phyloP scores from a whole-genome alignment of 2,797 vertebrate genomes.

The Setipinna tenuifilis region DNA sequence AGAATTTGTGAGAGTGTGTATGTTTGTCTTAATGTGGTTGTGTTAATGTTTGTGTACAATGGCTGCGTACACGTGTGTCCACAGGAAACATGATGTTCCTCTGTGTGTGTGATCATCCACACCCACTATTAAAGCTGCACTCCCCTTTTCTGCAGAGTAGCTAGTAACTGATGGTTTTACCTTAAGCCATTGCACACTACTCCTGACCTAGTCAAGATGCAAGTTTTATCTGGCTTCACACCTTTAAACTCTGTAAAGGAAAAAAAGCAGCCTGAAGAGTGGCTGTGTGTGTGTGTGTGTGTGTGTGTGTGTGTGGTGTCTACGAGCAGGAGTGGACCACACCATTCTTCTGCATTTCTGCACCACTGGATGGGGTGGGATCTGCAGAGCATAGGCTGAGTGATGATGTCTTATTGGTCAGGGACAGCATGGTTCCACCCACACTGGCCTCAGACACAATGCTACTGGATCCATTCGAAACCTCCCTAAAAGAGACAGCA shows the following conservation, averaged over 20 bases:
- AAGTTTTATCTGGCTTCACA: background rate
- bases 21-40: slow-evolving; percentile 75
- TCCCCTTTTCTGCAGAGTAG: background rate
- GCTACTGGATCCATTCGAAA: slow-evolving; percentile 89
- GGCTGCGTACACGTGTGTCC: slow-evolving; percentile 45
- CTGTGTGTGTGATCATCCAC: slow-evolving; percentile 13
- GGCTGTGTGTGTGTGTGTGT: slow-evolving; percentile 36
- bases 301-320: slow-evolving; percentile 33
- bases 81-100: slow-evolving; percentile 23
- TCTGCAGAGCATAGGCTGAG: slow-evolving; percentile 86
- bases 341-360: slow-evolving; percentile 88
- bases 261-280: slow-evolving; percentile 51
- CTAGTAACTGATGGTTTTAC: background rate
- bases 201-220: slow-evolving; percentile 11
- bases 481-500: slow-evolving; percentile 75
- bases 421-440: slow-evolving; percentile 80
- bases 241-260: background rate
- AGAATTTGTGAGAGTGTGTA: slow-evolving; percentile 47
- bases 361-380: slow-evolving; percentile 74
- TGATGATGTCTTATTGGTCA: slow-evolving; percentile 86
- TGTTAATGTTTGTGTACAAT: slow-evolving; percentile 61
- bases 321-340: slow-evolving; percentile 83
- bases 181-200: background rate
- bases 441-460: slow-evolving; percentile 81
- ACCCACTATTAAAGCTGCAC: background rate